A percentile compares a stretch with the other conserved stretches of the same genome.
Evolutionary conservation across 2,888 invertebrate species (phyloP).

Genomic region (Choristoneura rosaceana): DNA sequence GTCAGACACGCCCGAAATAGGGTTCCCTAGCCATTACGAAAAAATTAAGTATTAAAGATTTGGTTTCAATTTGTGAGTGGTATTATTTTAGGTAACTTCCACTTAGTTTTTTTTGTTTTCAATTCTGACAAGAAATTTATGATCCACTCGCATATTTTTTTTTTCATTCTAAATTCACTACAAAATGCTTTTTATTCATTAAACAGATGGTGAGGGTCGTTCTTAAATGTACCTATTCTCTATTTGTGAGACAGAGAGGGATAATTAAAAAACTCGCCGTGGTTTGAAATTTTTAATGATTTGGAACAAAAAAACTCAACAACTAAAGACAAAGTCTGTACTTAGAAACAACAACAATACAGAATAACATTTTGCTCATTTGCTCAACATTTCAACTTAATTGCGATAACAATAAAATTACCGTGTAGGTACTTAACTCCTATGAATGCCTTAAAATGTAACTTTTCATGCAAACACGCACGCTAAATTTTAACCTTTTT

Average conservation of each 20-base stretch:
- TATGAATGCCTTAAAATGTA: not conserved
- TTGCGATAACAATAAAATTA: not conserved
- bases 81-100: no score
- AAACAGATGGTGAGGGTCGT: no score
- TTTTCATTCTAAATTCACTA: no score
- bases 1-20: no score
- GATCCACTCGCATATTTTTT: no score
- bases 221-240: no score
- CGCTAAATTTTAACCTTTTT: not conserved
- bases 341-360: not conserved
- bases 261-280: not conserved
- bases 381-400: conserved; percentile 4
- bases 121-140: no score
- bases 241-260: not conserved
- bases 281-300: conserved; percentile 5
- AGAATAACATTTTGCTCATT: conserved; percentile 2
- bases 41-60: no score
- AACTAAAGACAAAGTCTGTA: conserved; percentile 7
- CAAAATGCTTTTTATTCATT: no score
- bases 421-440: not conserved
- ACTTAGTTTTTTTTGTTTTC: no score
- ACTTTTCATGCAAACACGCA: not conserved
- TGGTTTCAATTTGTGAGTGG: no score
- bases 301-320: conserved; percentile 10
- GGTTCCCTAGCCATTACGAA: no score